Evolutionary conservation across 2,797 vertebrate genomes (phyloP).

Genomic region (Tamandua tetradactyla): DNA sequence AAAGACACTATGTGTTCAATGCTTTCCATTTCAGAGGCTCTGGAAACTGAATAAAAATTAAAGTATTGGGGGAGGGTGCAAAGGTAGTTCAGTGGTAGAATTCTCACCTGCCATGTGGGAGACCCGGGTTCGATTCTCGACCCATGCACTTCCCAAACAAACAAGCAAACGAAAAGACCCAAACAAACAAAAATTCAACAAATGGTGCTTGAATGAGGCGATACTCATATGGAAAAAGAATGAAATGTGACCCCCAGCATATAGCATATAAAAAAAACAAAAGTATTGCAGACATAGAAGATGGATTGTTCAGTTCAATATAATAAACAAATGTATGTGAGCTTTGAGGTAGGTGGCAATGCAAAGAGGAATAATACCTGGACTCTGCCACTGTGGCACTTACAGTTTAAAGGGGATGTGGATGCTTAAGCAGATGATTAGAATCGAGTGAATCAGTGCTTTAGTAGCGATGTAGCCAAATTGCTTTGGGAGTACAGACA

Average conservation of each 20-base stretch:
- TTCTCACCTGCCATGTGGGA: no score
- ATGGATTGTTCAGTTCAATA: background rate
- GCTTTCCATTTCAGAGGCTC: background rate
- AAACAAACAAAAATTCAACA: no score
- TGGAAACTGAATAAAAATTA: no score
- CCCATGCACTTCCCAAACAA: no score
- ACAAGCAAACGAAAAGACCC: no score
- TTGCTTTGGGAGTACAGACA: background rate
- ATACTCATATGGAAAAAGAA: no score
- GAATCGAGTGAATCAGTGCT: background rate
- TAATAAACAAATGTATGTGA: background rate
- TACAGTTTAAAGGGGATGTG: background rate
- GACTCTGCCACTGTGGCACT: background rate
- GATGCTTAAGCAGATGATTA: background rate
- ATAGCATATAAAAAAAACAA: background rate
- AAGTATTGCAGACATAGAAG: background rate
- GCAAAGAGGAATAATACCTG: background rate
- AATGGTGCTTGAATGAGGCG: no score
- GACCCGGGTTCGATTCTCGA: no score
- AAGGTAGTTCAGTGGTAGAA: no score
- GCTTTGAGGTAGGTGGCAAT: background rate
- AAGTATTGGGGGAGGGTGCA: no score
- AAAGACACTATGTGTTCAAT: background rate
- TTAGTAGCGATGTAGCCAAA: background rate
- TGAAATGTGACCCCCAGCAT: no score